These are phyloP conservation scores for Macrotis lagotis DNA, from an alignment of 2,113 vertebrate species.

Conservation along the genomic window DNA sequence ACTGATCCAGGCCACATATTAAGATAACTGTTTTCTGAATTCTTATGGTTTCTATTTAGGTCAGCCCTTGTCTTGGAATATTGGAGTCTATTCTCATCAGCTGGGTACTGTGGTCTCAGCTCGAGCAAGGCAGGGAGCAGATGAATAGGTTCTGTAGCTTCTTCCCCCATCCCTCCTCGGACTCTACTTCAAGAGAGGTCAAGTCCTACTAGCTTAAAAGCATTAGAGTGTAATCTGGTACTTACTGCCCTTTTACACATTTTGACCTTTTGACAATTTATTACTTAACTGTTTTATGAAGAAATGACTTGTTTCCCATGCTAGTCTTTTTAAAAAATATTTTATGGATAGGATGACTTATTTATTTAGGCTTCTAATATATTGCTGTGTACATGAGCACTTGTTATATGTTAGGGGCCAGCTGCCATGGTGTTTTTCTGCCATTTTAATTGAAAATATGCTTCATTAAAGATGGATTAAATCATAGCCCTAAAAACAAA, in stretches of 20 bases:
- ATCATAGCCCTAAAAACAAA: neutral
- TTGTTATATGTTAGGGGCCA: conserved; percentile 14
- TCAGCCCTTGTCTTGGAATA: neutral
- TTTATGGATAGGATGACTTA: neutral
- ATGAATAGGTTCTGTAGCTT: neutral
- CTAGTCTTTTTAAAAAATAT: neutral
- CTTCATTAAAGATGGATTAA: conserved; percentile 33
- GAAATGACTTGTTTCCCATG: neutral
- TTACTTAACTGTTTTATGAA: neutral
- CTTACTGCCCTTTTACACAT: neutral
- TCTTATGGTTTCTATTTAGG: neutral
- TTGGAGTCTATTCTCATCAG: neutral
- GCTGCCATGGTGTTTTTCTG: neutral
- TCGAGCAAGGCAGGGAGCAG: neutral
- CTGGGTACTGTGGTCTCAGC: neutral
- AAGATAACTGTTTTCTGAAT: neutral
- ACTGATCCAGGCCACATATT: neutral
- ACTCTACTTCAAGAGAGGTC: neutral
- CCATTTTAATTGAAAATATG: neutral
- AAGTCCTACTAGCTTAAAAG: neutral
- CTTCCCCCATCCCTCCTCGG: neutral
- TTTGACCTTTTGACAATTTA: neutral
- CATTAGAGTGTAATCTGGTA: neutral
- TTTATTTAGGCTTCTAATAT: neutral
- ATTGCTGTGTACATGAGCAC: neutral